phyloP scores from a whole-genome alignment of 2,113 vertebrate species.

The Oreochromis spilurus region DNA sequence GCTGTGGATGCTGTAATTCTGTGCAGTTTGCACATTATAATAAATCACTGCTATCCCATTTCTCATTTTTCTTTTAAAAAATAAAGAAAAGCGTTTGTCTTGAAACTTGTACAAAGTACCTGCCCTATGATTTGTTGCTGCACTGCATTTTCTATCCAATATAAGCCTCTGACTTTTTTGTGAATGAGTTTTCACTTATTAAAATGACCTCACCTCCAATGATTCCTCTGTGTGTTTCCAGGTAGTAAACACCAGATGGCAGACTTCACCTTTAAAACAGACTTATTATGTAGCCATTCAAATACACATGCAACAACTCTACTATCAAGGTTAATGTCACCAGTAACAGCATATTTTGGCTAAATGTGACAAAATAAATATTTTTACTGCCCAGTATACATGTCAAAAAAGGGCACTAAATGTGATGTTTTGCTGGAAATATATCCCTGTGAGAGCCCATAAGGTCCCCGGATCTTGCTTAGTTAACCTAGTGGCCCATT shows the following conservation, averaged over 20 bases:
- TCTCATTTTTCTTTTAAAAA: not conserved
- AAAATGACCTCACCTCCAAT: not conserved
- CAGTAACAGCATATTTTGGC: not conserved
- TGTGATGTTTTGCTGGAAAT: not conserved
- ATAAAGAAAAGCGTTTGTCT: not conserved
- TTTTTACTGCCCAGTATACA: not conserved
- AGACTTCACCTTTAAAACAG: not conserved
- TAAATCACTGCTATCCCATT: not conserved
- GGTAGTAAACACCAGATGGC: slow-evolving; percentile 21
- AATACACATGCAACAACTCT: not conserved
- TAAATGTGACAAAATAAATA: not conserved
- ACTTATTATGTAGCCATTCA: not conserved
- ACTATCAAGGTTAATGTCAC: not conserved
- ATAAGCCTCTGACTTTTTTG: not conserved
- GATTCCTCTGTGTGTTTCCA: not conserved
- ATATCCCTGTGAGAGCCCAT: not conserved
- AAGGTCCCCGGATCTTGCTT: not conserved
- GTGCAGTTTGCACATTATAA: not conserved
- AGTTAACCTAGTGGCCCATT: not conserved
- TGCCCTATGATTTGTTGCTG: not conserved
- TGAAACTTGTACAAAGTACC: not conserved
- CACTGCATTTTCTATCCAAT: not conserved
- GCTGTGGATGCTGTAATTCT: not conserved
- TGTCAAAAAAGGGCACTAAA: not conserved
- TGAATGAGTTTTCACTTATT: not conserved